Percentiles rank a stretch among this genome's conserved stretches.
Conservation (phyloP, 2,113 vertebrate genomes). For the Nyctibius bracteatus region DNA sequence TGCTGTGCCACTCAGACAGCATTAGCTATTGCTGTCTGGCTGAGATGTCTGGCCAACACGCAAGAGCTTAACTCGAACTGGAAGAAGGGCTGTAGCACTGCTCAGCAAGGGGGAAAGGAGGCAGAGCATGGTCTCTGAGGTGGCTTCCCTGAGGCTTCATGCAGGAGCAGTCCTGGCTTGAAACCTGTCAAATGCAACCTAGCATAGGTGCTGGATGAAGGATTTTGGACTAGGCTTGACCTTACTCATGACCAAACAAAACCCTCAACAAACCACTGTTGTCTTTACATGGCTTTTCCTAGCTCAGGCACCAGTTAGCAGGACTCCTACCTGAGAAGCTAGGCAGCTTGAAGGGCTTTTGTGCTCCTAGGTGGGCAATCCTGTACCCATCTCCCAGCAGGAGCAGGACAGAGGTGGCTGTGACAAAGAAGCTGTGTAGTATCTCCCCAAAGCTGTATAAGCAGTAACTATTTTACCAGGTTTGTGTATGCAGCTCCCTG, state of each 20-base stretch:
- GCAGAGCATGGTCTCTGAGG: background rate
- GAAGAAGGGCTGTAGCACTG: background rate
- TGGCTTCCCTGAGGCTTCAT: background rate
- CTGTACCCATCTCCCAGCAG: background rate
- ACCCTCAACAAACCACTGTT: background rate
- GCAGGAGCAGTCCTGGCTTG: background rate
- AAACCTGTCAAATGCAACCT: background rate
- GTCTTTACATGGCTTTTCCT: background rate
- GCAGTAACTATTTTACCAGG: background rate
- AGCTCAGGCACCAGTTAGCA: background rate
- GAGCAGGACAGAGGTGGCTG: background rate
- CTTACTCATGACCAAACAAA: background rate
- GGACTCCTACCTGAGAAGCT: background rate
- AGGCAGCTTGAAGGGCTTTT: background rate
- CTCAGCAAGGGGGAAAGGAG: background rate
- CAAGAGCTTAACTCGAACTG: background rate
- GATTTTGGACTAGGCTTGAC: background rate
- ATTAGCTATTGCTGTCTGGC: constrained; percentile 30
- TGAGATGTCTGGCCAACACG: background rate
- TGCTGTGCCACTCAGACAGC: constrained; percentile 27
- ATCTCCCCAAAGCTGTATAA: background rate
- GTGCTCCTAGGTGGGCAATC: background rate
- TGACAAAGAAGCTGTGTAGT: background rate
- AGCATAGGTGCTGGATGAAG: rapidly evolving
- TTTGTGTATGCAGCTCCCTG: background rate